These are phyloP conservation scores for Ceratosolen solmsi DNA, from an alignment of 1,140 invertebrate species.

Conservation along the genomic window DNA sequence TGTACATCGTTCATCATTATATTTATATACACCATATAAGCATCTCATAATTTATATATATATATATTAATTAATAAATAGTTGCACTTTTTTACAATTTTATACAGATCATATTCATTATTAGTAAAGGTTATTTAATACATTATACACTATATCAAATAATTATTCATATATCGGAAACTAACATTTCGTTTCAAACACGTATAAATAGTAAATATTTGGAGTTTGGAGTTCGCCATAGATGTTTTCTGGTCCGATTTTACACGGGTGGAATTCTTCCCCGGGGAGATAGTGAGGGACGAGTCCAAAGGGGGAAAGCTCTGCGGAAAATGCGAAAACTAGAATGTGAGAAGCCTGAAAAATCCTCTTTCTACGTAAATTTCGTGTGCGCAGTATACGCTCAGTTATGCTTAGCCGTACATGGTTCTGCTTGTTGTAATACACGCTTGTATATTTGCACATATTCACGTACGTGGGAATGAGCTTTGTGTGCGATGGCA, in stretches of 20 bases:
- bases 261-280: slow-evolving; percentile 31
- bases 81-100: too few relatives aligned
- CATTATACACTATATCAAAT: too few relatives aligned
- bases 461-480: background rate
- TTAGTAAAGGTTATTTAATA: too few relatives aligned
- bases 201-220: slow-evolving; percentile 17
- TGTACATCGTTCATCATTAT: too few relatives aligned
- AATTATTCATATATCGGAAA: too few relatives aligned
- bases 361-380: slow-evolving; percentile 53
- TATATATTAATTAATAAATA: too few relatives aligned
- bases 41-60: too few relatives aligned
- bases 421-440: background rate
- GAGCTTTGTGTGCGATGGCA: slow-evolving; percentile 10
- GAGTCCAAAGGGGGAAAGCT: background rate
- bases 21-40: too few relatives aligned
- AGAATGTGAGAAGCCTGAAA: slow-evolving; percentile 63
- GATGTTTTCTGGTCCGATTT: slow-evolving; percentile 47
- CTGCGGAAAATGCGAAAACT: background rate
- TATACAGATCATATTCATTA: too few relatives aligned
- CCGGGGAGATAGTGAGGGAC: background rate
- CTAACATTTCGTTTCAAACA: too few relatives aligned
- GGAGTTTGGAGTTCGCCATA: background rate
- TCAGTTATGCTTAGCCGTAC: slow-evolving; percentile 31
- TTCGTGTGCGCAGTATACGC: slow-evolving; percentile 3
- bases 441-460: background rate